Base-by-base conservation (phyloP, 2,797 vertebrate genomes). In the Rhinophrynus dorsalis region DNA sequence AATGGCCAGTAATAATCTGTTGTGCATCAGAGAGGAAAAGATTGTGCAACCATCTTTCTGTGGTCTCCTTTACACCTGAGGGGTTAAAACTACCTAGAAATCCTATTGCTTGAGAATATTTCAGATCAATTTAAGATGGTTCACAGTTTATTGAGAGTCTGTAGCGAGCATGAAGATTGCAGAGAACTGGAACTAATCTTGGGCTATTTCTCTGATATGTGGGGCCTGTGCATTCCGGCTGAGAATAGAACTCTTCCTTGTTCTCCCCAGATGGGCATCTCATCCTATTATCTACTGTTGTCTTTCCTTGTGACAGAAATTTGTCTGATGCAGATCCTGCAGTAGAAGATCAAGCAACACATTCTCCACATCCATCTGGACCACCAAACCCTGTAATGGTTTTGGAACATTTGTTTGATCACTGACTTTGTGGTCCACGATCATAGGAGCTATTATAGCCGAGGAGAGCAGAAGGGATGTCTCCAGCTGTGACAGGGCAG, bases 391-490 rank as follows among this genome's bases (percentile, higher is more conserved):
- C 26, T 33, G 35, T 67, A 66, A 57, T 54, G 55, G 44, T 37
- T 73, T 50, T 45, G 18, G 69, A 66, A 66, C 37, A 67, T 67
- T 59, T 73, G 70, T 73, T 73, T 73, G 62, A 67, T 73, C 70
- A 73, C 27, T 54, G 54, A 45, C 35, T 52, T 72, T 73, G 70
- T 60, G 70, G 55, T 42, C 30, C 45, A 54, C 51, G 47, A 67
- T 65, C 33, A 66, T 13, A 65, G 52, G 32, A 33, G 57, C 55
- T 73, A 59, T 66, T 67, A 44, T 11, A 66, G 30, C 13, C 10
- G 6, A 29, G 29, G 11, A 52, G 62, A 23, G 58, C 18, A 59
- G 26, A 32, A 65, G 62, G 29, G 55, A 59, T 37, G 55, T 54
- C 62, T 60, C 62, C 70, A 73, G 62, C 62, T 73, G 62, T 54